Conservation (phyloP, 2,113 vertebrate genomes). For the Lota lota region DNA sequence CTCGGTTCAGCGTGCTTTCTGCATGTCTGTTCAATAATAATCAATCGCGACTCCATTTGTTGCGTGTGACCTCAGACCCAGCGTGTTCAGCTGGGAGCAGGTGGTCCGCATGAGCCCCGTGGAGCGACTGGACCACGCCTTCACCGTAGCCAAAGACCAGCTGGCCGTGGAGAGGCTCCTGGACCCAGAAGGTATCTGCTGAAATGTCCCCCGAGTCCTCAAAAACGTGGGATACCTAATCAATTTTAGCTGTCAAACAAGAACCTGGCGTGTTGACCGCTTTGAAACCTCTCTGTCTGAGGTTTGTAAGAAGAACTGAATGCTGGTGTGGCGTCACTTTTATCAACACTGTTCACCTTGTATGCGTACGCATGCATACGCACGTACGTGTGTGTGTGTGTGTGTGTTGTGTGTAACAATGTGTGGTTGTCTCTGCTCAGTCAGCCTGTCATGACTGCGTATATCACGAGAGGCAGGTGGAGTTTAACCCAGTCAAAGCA, state of each 20-base stretch:
- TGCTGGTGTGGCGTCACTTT: too few relatives aligned
- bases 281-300: too few relatives aligned
- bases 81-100: slow-evolving; percentile 85
- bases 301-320: too few relatives aligned
- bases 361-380: background rate
- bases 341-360: too few relatives aligned
- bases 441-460: slow-evolving; percentile 5
- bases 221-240: too few relatives aligned
- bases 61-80: slow-evolving; percentile 77
- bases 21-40: too few relatives aligned
- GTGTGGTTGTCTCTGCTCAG: slow-evolving; percentile 11
- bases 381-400: background rate
- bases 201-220: background rate
- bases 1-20: too few relatives aligned
- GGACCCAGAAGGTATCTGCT: slow-evolving; percentile 88
- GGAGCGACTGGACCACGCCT: slow-evolving; percentile 89
- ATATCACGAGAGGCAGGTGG: slow-evolving; percentile 21
- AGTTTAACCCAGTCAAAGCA: slow-evolving; percentile 35
- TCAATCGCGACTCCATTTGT: background rate
- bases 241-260: too few relatives aligned
- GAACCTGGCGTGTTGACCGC: too few relatives aligned
- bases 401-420: background rate
- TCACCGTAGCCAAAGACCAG: slow-evolving; percentile 85
- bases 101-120: slow-evolving; percentile 75
- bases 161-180: slow-evolving; percentile 90